phyloP scores from a whole-genome alignment of 2,888 invertebrate species.

The Drosophila neutralis region DNA sequence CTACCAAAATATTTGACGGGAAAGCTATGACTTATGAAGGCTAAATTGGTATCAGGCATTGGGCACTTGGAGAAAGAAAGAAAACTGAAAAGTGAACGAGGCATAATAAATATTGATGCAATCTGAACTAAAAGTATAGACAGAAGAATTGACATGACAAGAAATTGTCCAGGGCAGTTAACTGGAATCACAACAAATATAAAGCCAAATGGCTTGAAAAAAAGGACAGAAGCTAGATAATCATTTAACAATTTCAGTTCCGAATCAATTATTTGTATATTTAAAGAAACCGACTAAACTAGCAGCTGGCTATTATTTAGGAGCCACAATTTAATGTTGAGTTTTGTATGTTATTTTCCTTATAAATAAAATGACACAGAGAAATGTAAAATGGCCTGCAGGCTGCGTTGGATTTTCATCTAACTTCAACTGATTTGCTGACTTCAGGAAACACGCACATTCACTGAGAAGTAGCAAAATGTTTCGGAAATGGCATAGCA shows the following conservation, averaged over 20 bases:
- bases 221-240: not conserved
- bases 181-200: not conserved
- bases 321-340: not conserved
- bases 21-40: not conserved
- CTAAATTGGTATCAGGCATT: not conserved
- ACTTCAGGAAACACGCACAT: constrained; percentile 36
- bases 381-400: constrained; percentile 21
- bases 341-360: not conserved
- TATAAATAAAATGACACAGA: constrained; percentile 26
- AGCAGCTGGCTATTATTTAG: not conserved
- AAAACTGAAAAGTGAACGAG: not conserved
- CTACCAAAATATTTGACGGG: not conserved
- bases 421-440: constrained; percentile 68
- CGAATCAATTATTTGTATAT: not conserved
- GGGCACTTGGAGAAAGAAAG: not conserved
- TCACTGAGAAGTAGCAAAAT: constrained; percentile 55
- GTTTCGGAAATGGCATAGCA: constrained; percentile 77
- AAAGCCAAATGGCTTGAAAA: not conserved
- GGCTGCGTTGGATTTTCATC: constrained; percentile 18
- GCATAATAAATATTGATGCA: constrained; percentile 2
- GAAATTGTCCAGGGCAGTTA: not conserved
- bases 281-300: not conserved
- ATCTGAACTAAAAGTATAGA: not conserved
- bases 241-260: not conserved
- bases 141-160: not conserved